Percentiles rank a stretch among this genome's conserved stretches.
Conservation (phyloP, 2,113 vertebrate genomes). For the Muscicapa adusta region DNA sequence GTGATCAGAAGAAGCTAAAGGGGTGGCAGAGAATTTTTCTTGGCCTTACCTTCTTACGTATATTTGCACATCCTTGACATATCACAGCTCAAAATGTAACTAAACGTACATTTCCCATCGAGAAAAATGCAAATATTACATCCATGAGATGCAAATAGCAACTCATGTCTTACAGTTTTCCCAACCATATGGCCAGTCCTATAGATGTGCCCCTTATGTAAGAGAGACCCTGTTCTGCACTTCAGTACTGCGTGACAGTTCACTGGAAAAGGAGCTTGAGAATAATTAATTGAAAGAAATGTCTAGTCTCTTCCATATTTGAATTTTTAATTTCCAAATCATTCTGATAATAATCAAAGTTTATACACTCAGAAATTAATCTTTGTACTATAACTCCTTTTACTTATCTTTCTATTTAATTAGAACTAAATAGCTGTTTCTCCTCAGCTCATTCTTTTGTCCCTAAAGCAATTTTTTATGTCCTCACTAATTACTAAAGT, state of each 20-base stretch:
- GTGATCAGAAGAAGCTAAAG: neutral
- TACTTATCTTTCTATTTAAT: conserved; percentile 5
- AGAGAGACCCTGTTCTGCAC: neutral
- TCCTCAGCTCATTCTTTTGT: neutral
- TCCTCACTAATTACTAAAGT: neutral
- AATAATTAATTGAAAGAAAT: neutral
- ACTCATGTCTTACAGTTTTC: neutral
- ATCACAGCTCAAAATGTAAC: neutral
- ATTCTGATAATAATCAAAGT: neutral
- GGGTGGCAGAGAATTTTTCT: neutral
- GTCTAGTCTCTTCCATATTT: neutral
- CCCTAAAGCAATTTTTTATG: neutral
- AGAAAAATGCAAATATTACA: neutral
- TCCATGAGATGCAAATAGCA: neutral
- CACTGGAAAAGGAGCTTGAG: neutral
- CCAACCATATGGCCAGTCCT: neutral
- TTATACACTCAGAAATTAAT: neutral
- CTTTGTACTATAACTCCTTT: neutral
- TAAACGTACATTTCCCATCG: neutral
- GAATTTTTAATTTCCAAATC: neutral
- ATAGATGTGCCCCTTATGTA: neutral
- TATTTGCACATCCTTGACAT: neutral
- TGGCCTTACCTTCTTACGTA: neutral
- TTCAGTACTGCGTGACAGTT: neutral
- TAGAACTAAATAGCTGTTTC: neutral